A percentile compares a stretch with the other conserved stretches of the same genome.
Evolutionary conservation across 2,113 vertebrate species (phyloP).

Genomic region (Oryzias celebensis): DNA sequence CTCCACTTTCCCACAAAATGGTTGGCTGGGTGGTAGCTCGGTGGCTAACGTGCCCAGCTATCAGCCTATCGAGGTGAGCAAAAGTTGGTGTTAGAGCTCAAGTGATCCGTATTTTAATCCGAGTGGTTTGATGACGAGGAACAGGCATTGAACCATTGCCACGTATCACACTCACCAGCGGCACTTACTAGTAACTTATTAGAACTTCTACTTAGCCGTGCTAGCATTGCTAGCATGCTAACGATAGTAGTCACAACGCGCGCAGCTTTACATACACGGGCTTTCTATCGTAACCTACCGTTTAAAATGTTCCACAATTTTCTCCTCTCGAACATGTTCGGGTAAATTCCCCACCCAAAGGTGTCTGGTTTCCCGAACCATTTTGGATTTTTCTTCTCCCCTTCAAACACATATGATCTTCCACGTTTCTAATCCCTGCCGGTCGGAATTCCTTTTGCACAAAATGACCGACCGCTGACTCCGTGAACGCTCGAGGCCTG

Average conservation of each 20-base stretch:
- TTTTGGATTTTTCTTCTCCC: slow-evolving; percentile 78
- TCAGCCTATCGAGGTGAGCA: slow-evolving; percentile 17
- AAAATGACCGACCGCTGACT: slow-evolving; percentile 73
- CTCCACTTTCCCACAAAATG: slow-evolving; percentile 72
- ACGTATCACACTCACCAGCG: background rate
- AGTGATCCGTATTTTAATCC: background rate
- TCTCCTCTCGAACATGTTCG: slow-evolving; percentile 98
- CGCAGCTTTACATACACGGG: slow-evolving; percentile 46
- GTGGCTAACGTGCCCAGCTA: slow-evolving; percentile 51
- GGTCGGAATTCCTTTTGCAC: slow-evolving; percentile 76
- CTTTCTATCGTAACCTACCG: slow-evolving; percentile 84
- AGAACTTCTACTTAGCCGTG: slow-evolving; percentile 19
- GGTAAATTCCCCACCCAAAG: slow-evolving; percentile 99
- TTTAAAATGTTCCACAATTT: slow-evolving; percentile 99
- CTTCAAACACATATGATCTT: slow-evolving; percentile 76
- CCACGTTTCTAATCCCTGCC: slow-evolving; percentile 70
- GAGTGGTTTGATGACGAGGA: fast-evolving
- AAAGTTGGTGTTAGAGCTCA: slow-evolving; percentile 43
- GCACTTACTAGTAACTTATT: background rate
- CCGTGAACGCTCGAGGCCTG: slow-evolving; percentile 57
- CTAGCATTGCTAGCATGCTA: slow-evolving; percentile 46
- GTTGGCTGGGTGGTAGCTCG: slow-evolving; percentile 61
- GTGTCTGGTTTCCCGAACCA: slow-evolving; percentile 99
- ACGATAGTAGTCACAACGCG: slow-evolving; percentile 41
- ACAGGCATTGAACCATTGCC: background rate